Evolutionary conservation across 2,113 vertebrate genomes (phyloP).

Genomic region (Hippopotamus amphibius): DNA sequence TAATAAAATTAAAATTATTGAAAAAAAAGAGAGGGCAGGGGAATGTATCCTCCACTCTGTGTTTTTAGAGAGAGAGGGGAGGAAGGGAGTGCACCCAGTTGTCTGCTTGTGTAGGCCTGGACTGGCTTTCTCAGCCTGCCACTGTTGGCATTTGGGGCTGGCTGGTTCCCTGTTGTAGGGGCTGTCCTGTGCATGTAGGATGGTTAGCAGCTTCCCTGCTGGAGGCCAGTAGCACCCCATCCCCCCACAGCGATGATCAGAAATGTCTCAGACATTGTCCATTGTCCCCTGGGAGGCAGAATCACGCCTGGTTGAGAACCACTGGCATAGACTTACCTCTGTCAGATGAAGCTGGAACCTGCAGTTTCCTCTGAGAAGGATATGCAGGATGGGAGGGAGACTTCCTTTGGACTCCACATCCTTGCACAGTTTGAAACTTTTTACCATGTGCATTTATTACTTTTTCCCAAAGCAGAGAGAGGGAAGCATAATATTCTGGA

Average conservation of each 20-base stretch:
- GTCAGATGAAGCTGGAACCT: neutral
- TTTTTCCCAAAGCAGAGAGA: neutral
- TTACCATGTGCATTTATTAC: neutral
- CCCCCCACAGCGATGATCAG: neutral
- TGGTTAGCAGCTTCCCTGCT: neutral
- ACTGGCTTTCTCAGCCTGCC: neutral
- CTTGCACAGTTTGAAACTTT: slow-evolving; percentile 10
- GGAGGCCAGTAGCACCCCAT: neutral
- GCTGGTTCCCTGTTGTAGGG: neutral
- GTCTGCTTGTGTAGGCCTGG: neutral
- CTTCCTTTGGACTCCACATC: neutral
- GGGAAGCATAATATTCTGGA: neutral
- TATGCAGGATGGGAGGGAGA: neutral
- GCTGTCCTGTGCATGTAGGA: neutral
- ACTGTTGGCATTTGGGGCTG: neutral
- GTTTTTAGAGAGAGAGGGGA: neutral
- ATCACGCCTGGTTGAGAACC: neutral
- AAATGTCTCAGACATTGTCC: neutral
- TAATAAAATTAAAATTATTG: too few species aligned
- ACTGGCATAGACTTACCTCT: neutral
- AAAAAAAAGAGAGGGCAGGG: too few species aligned
- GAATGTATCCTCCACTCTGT: neutral
- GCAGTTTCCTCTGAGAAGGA: neutral
- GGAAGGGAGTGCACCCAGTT: neutral
- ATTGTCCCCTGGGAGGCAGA: neutral